Evolutionary conservation across 2,113 vertebrate genomes (phyloP).

Genomic region (Microcebus murinus): DNA sequence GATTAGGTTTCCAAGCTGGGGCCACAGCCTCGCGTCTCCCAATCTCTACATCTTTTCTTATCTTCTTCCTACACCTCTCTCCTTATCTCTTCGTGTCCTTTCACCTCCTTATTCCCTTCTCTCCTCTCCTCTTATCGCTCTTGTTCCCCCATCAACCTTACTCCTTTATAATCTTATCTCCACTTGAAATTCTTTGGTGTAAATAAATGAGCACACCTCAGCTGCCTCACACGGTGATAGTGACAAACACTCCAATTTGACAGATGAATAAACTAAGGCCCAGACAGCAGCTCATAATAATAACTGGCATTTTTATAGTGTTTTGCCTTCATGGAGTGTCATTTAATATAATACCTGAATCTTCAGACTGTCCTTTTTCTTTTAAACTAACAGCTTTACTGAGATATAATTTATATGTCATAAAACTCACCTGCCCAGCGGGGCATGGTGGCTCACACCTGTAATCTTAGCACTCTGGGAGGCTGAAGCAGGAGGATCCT

Average conservation of each 20-base stretch:
- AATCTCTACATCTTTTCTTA: slow-evolving; percentile 33
- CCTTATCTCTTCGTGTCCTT: slow-evolving; percentile 36
- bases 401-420: neutral
- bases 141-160: neutral
- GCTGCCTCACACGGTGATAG: neutral
- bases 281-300: neutral
- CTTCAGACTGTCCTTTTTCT: neutral
- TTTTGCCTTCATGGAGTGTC: neutral
- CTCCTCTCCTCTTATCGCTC: neutral
- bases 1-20: slow-evolving; percentile 52
- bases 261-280: neutral
- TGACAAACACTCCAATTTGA: neutral
- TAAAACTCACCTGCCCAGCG: neutral
- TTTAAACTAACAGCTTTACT: neutral
- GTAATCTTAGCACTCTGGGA: no score
- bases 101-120: slow-evolving; percentile 22
- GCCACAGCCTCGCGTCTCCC: slow-evolving; percentile 13
- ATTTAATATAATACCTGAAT: neutral
- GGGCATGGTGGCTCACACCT: no score
- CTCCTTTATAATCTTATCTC: neutral
- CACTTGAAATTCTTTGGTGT: slow-evolving; percentile 14
- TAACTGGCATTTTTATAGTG: neutral
- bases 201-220: neutral
- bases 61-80: slow-evolving; percentile 37
- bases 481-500: no score